Evolutionary conservation across 2,797 vertebrate genomes (phyloP).

Genomic region (Euthynnus affinis): DNA sequence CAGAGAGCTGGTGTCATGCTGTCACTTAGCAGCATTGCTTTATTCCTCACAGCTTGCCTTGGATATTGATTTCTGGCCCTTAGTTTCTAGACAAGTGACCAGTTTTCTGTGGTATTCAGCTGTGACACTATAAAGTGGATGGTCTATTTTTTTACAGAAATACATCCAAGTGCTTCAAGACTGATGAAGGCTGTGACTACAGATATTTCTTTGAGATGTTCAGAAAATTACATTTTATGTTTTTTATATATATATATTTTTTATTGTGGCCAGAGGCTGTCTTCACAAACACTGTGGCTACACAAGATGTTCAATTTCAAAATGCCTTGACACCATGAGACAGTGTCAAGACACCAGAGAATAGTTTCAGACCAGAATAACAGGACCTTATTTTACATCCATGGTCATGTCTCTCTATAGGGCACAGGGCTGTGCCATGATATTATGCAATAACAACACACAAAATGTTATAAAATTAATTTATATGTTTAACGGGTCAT

Average conservation of each 20-base stretch:
- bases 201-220: slow-evolving; percentile 49
- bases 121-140: slow-evolving; percentile 59
- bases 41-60: slow-evolving; percentile 65
- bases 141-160: slow-evolving; percentile 46
- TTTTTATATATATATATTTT: background rate
- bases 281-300: slow-evolving; percentile 42
- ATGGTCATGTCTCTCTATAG: too few species aligned
- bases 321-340: slow-evolving; percentile 32
- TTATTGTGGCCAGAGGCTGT: slow-evolving; percentile 37
- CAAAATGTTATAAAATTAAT: too few species aligned
- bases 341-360: slow-evolving; percentile 33
- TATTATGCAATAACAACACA: too few species aligned
- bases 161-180: slow-evolving; percentile 38
- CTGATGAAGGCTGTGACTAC: slow-evolving; percentile 37
- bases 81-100: slow-evolving; percentile 58
- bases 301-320: slow-evolving; percentile 38
- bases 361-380: slow-evolving; percentile 15
- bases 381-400: background rate
- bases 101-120: slow-evolving; percentile 60
- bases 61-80: slow-evolving; percentile 73
- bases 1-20: slow-evolving; percentile 47
- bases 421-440: too few species aligned
- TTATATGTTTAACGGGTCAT: too few species aligned
- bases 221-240: slow-evolving; percentile 36
- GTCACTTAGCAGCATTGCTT: slow-evolving; percentile 66